phyloP scores from a whole-genome alignment of 2,797 vertebrate genomes.

The Miichthys miiuy region DNA sequence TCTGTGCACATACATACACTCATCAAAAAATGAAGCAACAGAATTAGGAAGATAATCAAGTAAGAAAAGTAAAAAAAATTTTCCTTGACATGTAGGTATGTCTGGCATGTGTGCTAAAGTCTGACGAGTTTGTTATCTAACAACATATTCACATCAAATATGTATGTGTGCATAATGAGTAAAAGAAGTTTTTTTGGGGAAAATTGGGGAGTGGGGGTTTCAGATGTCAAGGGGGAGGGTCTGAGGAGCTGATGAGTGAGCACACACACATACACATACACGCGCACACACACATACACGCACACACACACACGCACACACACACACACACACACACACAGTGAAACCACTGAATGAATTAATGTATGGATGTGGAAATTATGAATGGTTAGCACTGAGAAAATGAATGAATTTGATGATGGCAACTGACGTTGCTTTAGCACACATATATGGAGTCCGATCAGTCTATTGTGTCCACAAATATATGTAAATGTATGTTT shows the following conservation, averaged over 20 bases:
- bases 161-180: not conserved
- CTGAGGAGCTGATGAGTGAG: slow-evolving; percentile 1
- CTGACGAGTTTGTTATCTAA: not conserved
- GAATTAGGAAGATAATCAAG: not conserved
- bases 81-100: slow-evolving; percentile 4
- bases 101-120: not conserved
- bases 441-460: not conserved
- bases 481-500: too few relatives aligned
- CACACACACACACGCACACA: slow-evolving; percentile 3
- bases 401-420: slow-evolving; percentile 23
- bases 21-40: not conserved
- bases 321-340: slow-evolving; percentile 5
- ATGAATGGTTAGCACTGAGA: slow-evolving; percentile 28
- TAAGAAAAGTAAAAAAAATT: not conserved
- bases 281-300: slow-evolving; percentile 8
- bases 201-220: not conserved
- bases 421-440: not conserved
- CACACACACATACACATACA: slow-evolving; percentile 5
- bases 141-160: not conserved
- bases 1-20: not conserved
- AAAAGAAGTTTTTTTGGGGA: too few relatives aligned
- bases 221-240: slow-evolving; percentile 28
- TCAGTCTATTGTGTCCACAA: too few relatives aligned
- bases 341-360: slow-evolving; percentile 26
- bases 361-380: slow-evolving; percentile 9